Evolutionary conservation across 2,797 vertebrate species (phyloP), one percentile per base, ranked within the genome.

Genomic region (Rhabdophis nuchalis): DNA sequence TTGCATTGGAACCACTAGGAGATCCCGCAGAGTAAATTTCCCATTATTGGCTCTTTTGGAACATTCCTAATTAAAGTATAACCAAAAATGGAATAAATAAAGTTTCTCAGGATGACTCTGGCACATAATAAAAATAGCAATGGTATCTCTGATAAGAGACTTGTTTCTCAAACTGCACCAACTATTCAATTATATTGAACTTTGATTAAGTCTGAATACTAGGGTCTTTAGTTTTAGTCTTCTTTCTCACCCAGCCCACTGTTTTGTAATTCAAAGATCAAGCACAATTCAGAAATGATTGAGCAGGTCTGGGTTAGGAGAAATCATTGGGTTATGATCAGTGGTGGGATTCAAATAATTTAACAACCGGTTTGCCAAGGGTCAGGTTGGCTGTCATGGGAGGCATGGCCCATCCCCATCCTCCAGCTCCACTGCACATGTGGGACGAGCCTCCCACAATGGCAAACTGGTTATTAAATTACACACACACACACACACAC

Each of bases 1-100:
- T 95, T 99, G 99, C 99, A 99, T 99, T 0, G 99, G 99, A 93
- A 99, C 99, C 56, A 99, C 99, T 13, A 99, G 97, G 52, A 99
- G 98, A 96, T 99, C 99, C 89, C 99, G 96, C 95, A 99, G 96
- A 0, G 98, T 99, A 95, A 99, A 99, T 93, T 99, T 99, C 72
- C 99, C 99, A 0, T 99, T 99, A 95, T 99, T 99, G 9, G 99
- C 99, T 96, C 99, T 98, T 96, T 99, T 99, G 20, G 99, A 99
- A 97, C 99, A 99, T 93, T 99, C 98, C 99, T 99, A 95, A 91
- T 93, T 94, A 91, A 8, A 86, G 94, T 93, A 91, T 46, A 82
- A 82, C 20, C 20, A 82, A 46, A 25, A 82, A 46, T 1, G 11
- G 36, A 46, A 82, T 46, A 7, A 52, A 95, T 23, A 96, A 90